Conservation (phyloP, 2,113 vertebrate genomes). For the Cranoglanis bouderius region DNA sequence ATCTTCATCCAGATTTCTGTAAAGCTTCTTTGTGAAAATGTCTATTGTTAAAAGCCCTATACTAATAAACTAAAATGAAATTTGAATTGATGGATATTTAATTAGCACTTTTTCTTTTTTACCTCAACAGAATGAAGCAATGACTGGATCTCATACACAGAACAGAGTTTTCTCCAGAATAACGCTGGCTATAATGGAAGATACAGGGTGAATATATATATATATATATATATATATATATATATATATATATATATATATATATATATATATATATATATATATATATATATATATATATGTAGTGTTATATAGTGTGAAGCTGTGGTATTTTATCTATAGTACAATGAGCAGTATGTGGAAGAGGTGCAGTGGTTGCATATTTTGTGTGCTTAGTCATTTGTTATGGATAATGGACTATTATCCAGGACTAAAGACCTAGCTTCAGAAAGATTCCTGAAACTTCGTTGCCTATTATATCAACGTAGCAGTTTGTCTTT, state of each 20-base stretch:
- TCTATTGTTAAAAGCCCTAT: not conserved
- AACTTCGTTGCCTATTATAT: not conserved
- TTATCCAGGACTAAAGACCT: not conserved
- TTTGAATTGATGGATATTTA: constrained; percentile 1
- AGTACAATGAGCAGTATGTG: not conserved
- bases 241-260: constrained; percentile 48
- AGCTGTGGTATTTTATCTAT: not conserved
- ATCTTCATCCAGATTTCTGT: not conserved
- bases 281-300: constrained; percentile 35
- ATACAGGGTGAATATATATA: constrained; percentile 82
- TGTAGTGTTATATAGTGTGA: not conserved
- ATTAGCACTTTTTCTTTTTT: not conserved
- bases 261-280: constrained; percentile 46
- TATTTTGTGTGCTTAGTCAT: not conserved
- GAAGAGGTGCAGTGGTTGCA: not conserved
- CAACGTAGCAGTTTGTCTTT: not conserved
- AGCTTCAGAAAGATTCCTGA: not conserved
- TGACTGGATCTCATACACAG: constrained; percentile 98
- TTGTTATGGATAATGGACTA: not conserved
- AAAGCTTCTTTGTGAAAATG: not conserved
- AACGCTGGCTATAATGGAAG: constrained; percentile 96
- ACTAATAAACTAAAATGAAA: not conserved
- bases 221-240: constrained; percentile 30
- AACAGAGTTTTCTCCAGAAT: constrained; percentile 94
- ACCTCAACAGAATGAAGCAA: constrained; percentile 92